Evolutionary conservation across 2,797 vertebrate species (phyloP).

Genomic region (Alectoris magna): DNA sequence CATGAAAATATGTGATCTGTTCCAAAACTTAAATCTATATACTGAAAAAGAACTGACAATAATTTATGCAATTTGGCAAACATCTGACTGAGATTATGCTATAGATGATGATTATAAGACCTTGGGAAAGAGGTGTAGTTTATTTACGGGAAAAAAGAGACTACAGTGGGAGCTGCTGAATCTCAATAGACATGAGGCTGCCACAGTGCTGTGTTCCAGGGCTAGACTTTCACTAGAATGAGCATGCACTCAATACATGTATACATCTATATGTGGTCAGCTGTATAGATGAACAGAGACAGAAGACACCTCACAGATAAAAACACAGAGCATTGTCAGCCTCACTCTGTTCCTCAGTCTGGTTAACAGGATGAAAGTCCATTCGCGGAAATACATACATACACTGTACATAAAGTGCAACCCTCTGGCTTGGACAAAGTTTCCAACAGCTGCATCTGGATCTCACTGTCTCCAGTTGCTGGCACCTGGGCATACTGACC

Average conservation of each 20-base stretch:
- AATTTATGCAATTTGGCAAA: neutral
- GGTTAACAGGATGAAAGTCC: neutral
- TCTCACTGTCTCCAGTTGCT: neutral
- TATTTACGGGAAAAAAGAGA: neutral
- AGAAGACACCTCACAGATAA: neutral
- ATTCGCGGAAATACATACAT: neutral
- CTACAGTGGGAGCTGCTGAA: neutral
- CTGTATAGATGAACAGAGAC: neutral
- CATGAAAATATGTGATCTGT: neutral
- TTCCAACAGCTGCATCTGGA: neutral
- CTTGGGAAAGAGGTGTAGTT: neutral
- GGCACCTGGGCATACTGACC: no score
- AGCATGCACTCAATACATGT: neutral
- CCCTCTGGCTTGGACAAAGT: neutral
- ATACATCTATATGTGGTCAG: neutral
- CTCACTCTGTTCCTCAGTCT: neutral
- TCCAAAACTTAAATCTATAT: neutral
- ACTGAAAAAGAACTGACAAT: neutral
- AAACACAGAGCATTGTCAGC: neutral
- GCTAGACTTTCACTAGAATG: neutral
- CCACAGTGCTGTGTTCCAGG: neutral
- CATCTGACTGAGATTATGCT: neutral
- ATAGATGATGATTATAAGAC: neutral
- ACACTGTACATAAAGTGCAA: neutral
- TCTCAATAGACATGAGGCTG: neutral